Evolutionary conservation across 2,888 invertebrate genomes (phyloP).

Genomic region (Hydroisotoma schaefferi): DNA sequence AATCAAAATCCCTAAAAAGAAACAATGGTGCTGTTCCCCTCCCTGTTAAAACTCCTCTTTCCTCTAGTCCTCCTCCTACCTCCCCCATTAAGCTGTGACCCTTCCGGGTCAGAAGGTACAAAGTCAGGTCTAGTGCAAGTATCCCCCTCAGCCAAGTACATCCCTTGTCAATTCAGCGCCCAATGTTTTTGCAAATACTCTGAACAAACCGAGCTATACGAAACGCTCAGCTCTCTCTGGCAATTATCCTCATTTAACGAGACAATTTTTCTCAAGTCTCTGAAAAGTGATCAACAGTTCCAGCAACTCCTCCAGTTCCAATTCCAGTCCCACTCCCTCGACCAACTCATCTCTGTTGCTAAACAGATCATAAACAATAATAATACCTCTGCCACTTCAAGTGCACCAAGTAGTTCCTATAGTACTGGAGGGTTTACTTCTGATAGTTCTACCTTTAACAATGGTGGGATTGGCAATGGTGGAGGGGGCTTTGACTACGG

Average conservation of each 20-base stretch:
- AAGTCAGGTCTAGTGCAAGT: too few relatives aligned
- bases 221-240: conserved; percentile 43
- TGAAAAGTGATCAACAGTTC: conserved; percentile 13
- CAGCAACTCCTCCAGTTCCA: conserved; percentile 4
- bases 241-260: conserved; percentile 44
- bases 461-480: background rate
- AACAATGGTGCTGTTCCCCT: too few relatives aligned
- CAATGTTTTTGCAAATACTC: conserved; percentile 47
- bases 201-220: conserved; percentile 47
- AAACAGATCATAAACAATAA: too few relatives aligned
- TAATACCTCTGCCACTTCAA: too few relatives aligned
- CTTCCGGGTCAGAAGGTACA: too few relatives aligned
- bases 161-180: conserved; percentile 47
- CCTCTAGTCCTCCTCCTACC: too few relatives aligned
- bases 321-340: conserved; percentile 17
- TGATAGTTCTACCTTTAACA: background rate
- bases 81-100: too few relatives aligned
- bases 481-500: conserved; percentile 32
- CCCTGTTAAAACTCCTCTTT: too few relatives aligned
- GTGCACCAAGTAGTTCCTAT: conserved; percentile 1
- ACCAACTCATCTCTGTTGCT: conserved; percentile 8
- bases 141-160: conserved; percentile 47
- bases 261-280: conserved; percentile 38
- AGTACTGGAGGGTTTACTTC: conserved; percentile 9
- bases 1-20: too few relatives aligned